phyloP scores from a whole-genome alignment of 2,113 vertebrate species.

The Planiliza haematocheilus region DNA sequence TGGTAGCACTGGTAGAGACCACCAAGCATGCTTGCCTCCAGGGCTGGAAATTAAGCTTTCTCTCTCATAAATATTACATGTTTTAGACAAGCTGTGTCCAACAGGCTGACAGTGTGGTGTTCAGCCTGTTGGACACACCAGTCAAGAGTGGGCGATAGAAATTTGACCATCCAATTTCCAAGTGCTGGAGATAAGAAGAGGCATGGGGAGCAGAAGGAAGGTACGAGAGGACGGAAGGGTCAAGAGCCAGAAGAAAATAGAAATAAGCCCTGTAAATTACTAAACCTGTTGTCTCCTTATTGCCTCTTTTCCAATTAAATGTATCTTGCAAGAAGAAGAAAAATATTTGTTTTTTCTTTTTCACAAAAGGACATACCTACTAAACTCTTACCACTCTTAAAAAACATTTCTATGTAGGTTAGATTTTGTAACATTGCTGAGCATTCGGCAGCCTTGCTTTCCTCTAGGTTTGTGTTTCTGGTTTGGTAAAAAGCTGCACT shows the following conservation, averaged over 20 bases:
- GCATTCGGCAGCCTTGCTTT: too few relatives aligned
- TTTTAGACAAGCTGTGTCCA: constrained; percentile 69
- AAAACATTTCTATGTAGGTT: too few relatives aligned
- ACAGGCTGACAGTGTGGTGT: constrained; percentile 64
- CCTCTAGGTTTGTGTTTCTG: too few relatives aligned
- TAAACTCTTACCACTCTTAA: too few relatives aligned
- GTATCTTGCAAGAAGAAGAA: background rate
- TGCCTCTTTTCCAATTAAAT: background rate
- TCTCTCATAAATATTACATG: constrained; percentile 54
- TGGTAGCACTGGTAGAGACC: constrained; percentile 16
- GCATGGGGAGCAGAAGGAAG: constrained; percentile 44
- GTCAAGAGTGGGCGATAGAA: constrained; percentile 66
- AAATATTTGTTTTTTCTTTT: too few relatives aligned
- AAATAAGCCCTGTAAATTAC: constrained; percentile 20
- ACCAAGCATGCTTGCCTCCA: constrained; percentile 28
- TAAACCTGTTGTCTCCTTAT: background rate
- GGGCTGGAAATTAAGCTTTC: constrained; percentile 51
- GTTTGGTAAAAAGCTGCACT: too few relatives aligned
- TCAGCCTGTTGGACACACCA: constrained; percentile 70
- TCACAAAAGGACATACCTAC: too few relatives aligned
- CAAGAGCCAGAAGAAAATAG: constrained; percentile 9
- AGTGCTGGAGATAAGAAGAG: constrained; percentile 50
- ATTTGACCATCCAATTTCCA: constrained; percentile 67
- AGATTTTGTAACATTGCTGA: too few relatives aligned
- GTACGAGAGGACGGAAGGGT: constrained; percentile 30